phyloP scores from a whole-genome alignment of 1,140 invertebrate species.

The Hylaeus volcanicus region DNA sequence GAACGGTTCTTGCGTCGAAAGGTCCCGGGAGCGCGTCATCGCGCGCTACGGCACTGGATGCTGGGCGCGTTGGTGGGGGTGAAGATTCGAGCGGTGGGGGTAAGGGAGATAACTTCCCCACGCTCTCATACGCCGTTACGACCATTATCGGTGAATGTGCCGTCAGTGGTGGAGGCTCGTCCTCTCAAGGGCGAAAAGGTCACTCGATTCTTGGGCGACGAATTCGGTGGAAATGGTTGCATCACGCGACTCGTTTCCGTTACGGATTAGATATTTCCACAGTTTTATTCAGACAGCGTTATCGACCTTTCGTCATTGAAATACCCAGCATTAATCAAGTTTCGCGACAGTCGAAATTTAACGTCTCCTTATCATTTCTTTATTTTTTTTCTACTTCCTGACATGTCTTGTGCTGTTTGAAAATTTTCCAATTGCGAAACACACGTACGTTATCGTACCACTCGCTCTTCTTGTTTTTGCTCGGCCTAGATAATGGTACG shows the following conservation, averaged over 20 bases:
- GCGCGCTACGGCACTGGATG: conserved; percentile 5
- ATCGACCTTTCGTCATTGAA: too few species aligned
- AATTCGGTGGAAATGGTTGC: conserved; percentile 43
- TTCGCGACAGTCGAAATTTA: too few species aligned
- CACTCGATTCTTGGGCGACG: conserved; percentile 51
- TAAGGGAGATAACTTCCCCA: conserved; percentile 44
- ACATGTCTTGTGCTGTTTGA: neutral
- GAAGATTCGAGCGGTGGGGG: neutral
- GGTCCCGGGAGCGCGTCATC: rapidly evolving
- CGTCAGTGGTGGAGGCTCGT: conserved; percentile 63
- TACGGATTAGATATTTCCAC: neutral
- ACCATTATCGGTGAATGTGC: conserved; percentile 61
- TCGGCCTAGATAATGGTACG: neutral
- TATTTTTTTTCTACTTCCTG: too few species aligned
- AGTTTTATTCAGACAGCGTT: too few species aligned
- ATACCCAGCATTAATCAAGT: too few species aligned
- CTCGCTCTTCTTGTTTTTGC: too few species aligned
- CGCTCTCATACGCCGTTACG: conserved; percentile 11
- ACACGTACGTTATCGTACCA: neutral
- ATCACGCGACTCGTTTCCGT: conserved; percentile 9
- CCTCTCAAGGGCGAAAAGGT: conserved; percentile 75
- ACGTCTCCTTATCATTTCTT: too few species aligned
- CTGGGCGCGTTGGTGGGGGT: conserved; percentile 8
- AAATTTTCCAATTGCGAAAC: neutral
- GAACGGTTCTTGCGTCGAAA: neutral